Conservation (phyloP, 2,888 invertebrate species). For the Hypolimnas misippus region DNA sequence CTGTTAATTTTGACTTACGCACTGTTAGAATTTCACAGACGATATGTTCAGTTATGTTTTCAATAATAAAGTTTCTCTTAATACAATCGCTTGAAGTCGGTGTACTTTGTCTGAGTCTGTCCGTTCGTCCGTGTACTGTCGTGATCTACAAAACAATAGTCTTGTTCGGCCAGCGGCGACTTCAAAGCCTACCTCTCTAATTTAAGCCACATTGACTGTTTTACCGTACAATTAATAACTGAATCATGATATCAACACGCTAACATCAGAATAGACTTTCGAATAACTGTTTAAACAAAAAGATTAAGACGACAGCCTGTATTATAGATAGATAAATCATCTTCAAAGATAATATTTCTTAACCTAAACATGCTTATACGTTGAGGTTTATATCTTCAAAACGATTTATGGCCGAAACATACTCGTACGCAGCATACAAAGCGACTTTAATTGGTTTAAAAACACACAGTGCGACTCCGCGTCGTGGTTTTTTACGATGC, state of each 20-base stretch:
- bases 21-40: too few species aligned
- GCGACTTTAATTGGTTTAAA: too few species aligned
- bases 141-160: slow-evolving; percentile 39
- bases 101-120: slow-evolving; percentile 11
- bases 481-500: too few species aligned
- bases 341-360: too few species aligned
- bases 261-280: background rate
- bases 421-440: too few species aligned
- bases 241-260: slow-evolving; percentile 14
- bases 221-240: slow-evolving; percentile 39
- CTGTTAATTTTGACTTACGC: too few species aligned
- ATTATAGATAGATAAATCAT: too few species aligned
- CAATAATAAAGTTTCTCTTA: background rate
- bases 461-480: too few species aligned
- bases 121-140: slow-evolving; percentile 28
- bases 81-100: slow-evolving; percentile 14
- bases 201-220: slow-evolving; percentile 39
- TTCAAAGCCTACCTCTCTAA: slow-evolving; percentile 36
- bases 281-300: background rate
- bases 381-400: too few species aligned
- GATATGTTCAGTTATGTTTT: slow-evolving; percentile 6
- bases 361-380: too few species aligned
- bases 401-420: too few species aligned
- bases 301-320: background rate
- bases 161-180: slow-evolving; percentile 37